Conservation (phyloP, 2,113 vertebrate genomes). For the Trogon melanurus region DNA sequence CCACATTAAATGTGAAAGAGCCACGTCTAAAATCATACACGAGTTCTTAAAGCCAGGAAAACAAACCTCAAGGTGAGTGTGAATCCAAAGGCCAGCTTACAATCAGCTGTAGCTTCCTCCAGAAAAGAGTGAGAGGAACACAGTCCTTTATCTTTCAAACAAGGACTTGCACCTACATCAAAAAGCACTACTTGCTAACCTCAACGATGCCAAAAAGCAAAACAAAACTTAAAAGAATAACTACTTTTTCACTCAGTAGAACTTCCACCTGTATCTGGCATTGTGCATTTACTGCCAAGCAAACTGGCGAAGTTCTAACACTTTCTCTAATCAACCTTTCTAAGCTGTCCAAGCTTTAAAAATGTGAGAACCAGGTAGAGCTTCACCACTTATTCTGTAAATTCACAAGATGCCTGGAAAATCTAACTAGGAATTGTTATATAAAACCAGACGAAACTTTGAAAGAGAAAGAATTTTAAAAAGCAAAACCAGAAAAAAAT, state of each 20-base stretch:
- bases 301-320: background rate
- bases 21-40: background rate
- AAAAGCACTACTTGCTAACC: background rate
- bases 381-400: background rate
- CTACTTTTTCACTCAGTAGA: background rate
- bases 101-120: background rate
- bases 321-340: background rate
- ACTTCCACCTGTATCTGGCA: background rate
- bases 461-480: background rate
- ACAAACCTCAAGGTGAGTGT: background rate
- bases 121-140: background rate
- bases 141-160: background rate
- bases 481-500: background rate
- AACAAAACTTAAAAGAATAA: background rate
- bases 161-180: background rate
- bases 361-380: background rate
- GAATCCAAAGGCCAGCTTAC: background rate
- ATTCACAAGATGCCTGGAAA: background rate
- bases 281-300: accelerated
- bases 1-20: background rate
- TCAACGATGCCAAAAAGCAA: background rate
- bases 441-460: background rate
- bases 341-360: background rate
- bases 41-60: background rate
- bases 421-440: background rate